Conservation (phyloP, 2,113 vertebrate species). For the Tragulus kanchil region DNA sequence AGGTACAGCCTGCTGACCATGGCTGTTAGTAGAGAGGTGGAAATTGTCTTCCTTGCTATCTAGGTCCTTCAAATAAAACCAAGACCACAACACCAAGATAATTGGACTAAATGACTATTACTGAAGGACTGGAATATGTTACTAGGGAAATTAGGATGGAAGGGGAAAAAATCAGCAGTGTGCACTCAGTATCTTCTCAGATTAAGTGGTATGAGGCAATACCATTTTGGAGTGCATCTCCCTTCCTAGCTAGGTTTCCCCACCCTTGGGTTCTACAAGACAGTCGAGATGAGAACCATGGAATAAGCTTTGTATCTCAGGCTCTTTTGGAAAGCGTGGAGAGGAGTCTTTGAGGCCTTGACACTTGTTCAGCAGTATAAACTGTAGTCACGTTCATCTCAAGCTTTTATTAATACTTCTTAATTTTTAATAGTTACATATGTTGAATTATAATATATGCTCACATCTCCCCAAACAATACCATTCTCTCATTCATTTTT, state of each 20-base stretch:
- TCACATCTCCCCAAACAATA: neutral
- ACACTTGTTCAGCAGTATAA: neutral
- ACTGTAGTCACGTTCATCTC: neutral
- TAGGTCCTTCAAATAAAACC: neutral
- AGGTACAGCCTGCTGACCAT: neutral
- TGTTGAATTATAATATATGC: neutral
- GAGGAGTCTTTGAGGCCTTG: neutral
- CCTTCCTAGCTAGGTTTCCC: neutral
- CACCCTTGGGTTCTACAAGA: neutral
- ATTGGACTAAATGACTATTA: neutral
- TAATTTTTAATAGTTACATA: neutral
- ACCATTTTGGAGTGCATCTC: neutral
- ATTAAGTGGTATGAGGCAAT: neutral
- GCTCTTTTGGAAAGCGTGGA: neutral
- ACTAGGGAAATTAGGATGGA: neutral
- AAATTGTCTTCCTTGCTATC: neutral
- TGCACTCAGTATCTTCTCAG: neutral
- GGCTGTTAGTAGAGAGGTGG: neutral
- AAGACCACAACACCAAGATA: neutral
- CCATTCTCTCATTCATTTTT: neutral
- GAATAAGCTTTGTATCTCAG: neutral
- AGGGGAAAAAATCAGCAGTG: neutral
- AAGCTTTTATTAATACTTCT: neutral
- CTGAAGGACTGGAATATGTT: neutral
- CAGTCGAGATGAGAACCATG: neutral